phyloP scores from a whole-genome alignment of 2,113 vertebrate species.

The Microcebus griseorufus region DNA sequence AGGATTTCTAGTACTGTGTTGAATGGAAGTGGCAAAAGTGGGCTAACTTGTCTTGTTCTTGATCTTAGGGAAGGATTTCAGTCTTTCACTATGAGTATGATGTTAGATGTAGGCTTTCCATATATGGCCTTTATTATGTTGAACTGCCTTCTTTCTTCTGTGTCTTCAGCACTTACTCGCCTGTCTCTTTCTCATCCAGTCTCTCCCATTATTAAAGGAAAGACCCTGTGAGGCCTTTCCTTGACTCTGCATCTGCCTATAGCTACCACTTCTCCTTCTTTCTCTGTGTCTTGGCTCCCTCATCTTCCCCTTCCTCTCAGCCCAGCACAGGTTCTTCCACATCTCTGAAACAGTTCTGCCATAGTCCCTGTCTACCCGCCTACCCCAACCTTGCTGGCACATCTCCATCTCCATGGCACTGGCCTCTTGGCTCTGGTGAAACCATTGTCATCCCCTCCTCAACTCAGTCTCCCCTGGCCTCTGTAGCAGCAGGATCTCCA shows the following conservation, averaged over 20 bases:
- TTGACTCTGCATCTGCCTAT: too few relatives aligned
- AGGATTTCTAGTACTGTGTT: not conserved
- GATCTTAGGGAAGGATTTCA: not conserved
- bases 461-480: not conserved
- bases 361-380: fast-evolving
- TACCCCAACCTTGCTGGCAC: not conserved
- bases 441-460: not conserved
- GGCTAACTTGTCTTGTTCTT: not conserved
- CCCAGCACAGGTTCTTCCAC: not conserved
- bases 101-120: not conserved
- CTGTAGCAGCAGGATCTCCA: not conserved
- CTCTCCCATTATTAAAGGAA: not conserved
- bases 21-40: not conserved
- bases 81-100: too few relatives aligned
- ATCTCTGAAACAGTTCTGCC: not conserved
- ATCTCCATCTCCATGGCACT: not conserved
- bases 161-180: too few relatives aligned
- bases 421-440: not conserved
- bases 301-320: not conserved
- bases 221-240: not conserved
- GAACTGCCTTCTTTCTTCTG: not conserved
- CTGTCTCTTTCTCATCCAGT: not conserved
- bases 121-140: not conserved
- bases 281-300: not conserved
- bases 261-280: not conserved